These are phyloP conservation scores for Vulpes lagopus DNA, from an alignment of 2,113 vertebrate genomes.

Conservation along the genomic window DNA sequence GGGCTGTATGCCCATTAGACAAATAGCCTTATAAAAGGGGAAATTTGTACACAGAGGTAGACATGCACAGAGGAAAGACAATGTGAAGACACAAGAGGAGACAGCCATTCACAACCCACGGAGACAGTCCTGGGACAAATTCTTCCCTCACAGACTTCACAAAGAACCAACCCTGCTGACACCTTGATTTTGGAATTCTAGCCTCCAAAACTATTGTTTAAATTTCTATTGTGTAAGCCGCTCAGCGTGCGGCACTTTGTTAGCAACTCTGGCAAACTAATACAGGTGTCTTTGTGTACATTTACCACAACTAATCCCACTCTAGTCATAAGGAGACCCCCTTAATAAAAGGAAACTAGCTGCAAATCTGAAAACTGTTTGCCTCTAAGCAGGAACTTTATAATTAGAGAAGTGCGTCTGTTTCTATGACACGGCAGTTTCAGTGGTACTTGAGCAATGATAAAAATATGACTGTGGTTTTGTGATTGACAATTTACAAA, in stretches of 20 bases:
- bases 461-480: constrained; percentile 60
- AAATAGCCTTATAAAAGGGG: background rate
- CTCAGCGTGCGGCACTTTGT: background rate
- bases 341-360: background rate
- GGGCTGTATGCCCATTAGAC: background rate
- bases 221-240: background rate
- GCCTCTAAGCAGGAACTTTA: background rate
- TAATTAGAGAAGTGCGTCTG: constrained; percentile 40
- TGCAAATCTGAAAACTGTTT: background rate
- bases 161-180: background rate
- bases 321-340: background rate
- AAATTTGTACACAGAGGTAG: background rate
- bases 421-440: constrained; percentile 44
- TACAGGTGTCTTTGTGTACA: background rate
- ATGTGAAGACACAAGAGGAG: background rate
- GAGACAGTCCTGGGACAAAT: background rate
- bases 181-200: background rate
- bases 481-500: constrained; percentile 50
- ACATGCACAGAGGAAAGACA: background rate
- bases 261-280: background rate
- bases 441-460: constrained; percentile 18
- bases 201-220: background rate
- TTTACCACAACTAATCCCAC: background rate
- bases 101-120: background rate
- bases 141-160: no score